Evolutionary conservation across 2,888 invertebrate genomes (phyloP).

Genomic region (Tenthredo notha): DNA sequence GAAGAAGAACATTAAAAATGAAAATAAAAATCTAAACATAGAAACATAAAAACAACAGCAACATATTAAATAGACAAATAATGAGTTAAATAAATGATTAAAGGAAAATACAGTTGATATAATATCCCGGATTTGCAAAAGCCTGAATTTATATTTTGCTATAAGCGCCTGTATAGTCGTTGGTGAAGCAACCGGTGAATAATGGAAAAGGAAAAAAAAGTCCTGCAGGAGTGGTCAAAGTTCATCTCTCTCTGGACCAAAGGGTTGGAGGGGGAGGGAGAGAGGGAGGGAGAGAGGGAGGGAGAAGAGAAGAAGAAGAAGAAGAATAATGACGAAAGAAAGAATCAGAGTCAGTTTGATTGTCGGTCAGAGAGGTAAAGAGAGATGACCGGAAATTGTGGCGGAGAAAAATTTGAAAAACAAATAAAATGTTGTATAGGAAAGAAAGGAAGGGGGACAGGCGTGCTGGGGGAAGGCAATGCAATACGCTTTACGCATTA

Average conservation of each 20-base stretch:
- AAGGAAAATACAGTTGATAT: conserved; percentile 25
- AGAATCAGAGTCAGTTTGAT: background rate
- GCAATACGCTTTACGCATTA: conserved; percentile 84
- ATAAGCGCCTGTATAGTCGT: conserved; percentile 37
- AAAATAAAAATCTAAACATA: background rate
- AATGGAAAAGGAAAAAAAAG: conserved; percentile 4
- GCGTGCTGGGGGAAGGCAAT: conserved; percentile 85
- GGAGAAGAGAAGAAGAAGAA: too few relatives aligned
- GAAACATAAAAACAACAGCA: background rate
- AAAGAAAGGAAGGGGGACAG: conserved; percentile 57
- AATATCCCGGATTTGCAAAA: conserved; percentile 40
- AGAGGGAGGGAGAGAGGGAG: too few relatives aligned
- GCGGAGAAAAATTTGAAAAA: background rate
- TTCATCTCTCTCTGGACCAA: background rate
- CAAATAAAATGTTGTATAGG: conserved; percentile 34
- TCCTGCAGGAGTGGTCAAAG: background rate
- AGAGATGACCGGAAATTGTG: background rate
- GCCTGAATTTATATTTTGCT: conserved; percentile 43
- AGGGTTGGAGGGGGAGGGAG: background rate
- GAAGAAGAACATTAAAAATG: background rate
- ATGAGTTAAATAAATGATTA: conserved; percentile 6
- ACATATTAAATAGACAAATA: conserved; percentile 2
- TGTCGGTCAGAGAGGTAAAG: background rate
- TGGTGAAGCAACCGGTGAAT: background rate
- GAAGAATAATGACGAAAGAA: too few relatives aligned